Percentiles rank a stretch among this genome's conserved stretches.
These are phyloP conservation scores for Drosophila sturtevanti DNA, from an alignment of 1,140 invertebrate species.

Conservation along the genomic window DNA sequence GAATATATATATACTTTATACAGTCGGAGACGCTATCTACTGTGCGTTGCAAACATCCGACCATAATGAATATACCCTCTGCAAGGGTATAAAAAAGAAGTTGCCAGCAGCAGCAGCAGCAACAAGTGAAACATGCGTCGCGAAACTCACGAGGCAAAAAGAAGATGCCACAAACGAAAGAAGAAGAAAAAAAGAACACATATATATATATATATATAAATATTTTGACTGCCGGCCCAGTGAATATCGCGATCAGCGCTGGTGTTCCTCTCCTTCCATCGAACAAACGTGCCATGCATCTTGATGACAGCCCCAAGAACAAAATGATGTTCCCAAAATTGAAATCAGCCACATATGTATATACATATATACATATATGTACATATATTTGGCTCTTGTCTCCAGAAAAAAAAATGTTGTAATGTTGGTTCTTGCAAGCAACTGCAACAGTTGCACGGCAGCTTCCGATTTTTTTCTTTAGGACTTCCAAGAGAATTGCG, in stretches of 20 bases:
- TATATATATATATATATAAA: conserved; percentile 54
- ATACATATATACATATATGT: conserved; percentile 3
- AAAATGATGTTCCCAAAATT: conserved; percentile 28
- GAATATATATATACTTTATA: too few relatives aligned
- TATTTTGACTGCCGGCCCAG: conserved; percentile 65
- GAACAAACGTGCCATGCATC: conserved; percentile 45
- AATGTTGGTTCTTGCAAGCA: background rate
- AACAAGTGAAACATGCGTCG: conserved; percentile 67
- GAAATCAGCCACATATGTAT: conserved; percentile 6
- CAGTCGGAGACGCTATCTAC: too few relatives aligned
- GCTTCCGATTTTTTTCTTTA: background rate
- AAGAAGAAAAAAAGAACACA: conserved; percentile 39
- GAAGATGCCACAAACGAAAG: conserved; percentile 29
- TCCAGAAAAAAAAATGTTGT: conserved; percentile 20
- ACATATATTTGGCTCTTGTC: conserved; percentile 20
- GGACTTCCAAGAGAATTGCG: conserved; percentile 16
- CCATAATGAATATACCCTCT: too few relatives aligned
- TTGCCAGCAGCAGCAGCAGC: conserved; percentile 31
- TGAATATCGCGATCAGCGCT: conserved; percentile 25
- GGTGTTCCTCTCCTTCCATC: conserved; percentile 33
- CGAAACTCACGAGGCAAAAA: background rate
- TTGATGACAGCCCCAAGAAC: conserved; percentile 43
- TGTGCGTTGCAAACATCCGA: too few relatives aligned
- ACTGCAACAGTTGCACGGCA: background rate
- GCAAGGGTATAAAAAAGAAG: too few relatives aligned